These are phyloP conservation scores for Fukomys damarensis DNA, from an alignment of 2,113 vertebrate genomes.

Conservation along the genomic window DNA sequence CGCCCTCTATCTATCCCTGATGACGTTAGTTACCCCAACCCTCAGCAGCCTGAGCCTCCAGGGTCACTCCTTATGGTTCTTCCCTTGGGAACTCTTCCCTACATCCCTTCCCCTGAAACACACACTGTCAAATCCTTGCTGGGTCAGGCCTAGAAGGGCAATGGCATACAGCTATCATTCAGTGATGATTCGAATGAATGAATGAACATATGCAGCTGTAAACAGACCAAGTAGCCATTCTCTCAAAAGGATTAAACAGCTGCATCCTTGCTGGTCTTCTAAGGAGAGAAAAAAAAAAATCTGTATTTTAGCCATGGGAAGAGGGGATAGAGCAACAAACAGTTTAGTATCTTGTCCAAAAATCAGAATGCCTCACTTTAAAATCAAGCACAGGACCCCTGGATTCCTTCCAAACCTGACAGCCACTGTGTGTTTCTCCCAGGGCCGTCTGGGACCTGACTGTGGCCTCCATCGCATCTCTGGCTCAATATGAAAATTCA, in stretches of 20 bases:
- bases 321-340: neutral
- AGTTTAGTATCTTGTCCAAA: constrained; percentile 52
- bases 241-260: neutral
- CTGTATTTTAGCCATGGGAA: neutral
- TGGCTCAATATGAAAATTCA: constrained; percentile 44
- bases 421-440: neutral
- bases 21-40: accelerated
- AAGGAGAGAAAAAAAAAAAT: constrained; percentile 27
- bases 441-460: neutral
- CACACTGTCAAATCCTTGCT: neutral
- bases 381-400: neutral
- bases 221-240: neutral
- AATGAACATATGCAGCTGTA: neutral
- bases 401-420: neutral
- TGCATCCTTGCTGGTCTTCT: neutral
- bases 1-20: too few species aligned
- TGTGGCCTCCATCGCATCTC: constrained; percentile 30
- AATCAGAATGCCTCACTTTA: neutral
- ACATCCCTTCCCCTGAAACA: too few species aligned
- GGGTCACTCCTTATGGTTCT: neutral
- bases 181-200: neutral
- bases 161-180: neutral
- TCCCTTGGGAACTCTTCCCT: too few species aligned
- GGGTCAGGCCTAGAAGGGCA: neutral
- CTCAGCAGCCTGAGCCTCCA: neutral